Evolutionary conservation across 2,888 invertebrate species (phyloP), one percentile per base, ranked within the genome.

Genomic region (Liopterus haemorrhoidalis): DNA sequence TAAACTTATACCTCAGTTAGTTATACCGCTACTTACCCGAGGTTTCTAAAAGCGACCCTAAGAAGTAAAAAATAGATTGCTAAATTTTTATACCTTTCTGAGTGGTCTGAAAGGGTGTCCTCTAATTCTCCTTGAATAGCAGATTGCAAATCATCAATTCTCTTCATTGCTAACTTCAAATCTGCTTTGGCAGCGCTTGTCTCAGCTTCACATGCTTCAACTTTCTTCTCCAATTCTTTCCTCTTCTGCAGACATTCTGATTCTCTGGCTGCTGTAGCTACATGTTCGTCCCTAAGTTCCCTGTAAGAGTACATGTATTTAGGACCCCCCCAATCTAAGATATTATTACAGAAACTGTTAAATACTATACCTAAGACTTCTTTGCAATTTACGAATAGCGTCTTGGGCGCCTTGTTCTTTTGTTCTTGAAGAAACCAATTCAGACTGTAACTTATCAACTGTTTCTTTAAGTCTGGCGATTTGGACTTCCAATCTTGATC

Each of bases 61-160:
- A 12, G 6, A 8, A 9, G 14, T 24, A 39, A n/a, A 45, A 24
- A n/a, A 2, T 44, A 30, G 14, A 35, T 39, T 16, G 50, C 49
- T 57, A n/a, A n/a, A n/a, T n/a, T n/a, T n/a, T n/a, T n/a, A n/a
- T 58, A 80, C 80, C 81, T 81, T 58, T 82, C 82, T 6, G 79
- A 78, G 60, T 80, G 78, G 25, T 75, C 79, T 2, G 79, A 78
- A 53, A 78, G 82, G 57, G 81, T 82, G 52, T 75, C 70, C 48
- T 76, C 76, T 44, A 86, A 74, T 58, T 88, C 89, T 1, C 86
- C 92, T 54, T 92, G 90, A 65, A 95, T 87, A 49, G 93, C 94
- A 59, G 88, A 84, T 64, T 94, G 94, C 51, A 96, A 71, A 62
- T 93, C 93, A 33, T 91, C 82, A 55, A 94, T 93, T 49, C 95